A percentile compares a stretch with the other conserved stretches of the same genome.
Evolutionary conservation across 2,888 invertebrate species (phyloP).

Genomic region (Protonemura montana): DNA sequence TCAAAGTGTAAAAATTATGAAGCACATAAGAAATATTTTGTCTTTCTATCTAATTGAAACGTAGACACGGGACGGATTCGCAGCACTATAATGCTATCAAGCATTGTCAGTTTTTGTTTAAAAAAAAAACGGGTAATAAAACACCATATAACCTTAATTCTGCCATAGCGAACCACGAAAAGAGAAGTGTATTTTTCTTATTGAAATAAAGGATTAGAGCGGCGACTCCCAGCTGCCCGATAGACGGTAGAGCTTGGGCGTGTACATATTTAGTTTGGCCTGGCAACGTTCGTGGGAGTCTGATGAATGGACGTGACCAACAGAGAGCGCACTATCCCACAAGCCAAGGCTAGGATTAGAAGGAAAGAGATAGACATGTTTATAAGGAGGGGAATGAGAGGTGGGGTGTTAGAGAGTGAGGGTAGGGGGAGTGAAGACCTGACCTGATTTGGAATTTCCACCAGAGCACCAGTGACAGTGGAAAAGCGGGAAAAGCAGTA

Average conservation of each 20-base stretch:
- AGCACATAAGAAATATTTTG: no score
- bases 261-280: background rate
- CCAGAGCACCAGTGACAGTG: background rate
- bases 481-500: background rate
- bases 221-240: background rate
- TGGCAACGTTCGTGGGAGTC: background rate
- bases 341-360: background rate
- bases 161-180: background rate
- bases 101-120: background rate
- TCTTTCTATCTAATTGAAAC: no score
- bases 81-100: no score
- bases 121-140: slow-evolving; percentile 12
- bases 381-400: background rate
- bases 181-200: background rate
- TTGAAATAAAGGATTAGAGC: background rate
- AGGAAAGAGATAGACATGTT: background rate
- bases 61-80: no score
- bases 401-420: no score
- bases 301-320: background rate
- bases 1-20: no score
- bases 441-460: slow-evolving; percentile 12
- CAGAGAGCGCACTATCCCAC: background rate
- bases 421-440: background rate
- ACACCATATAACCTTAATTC: background rate
- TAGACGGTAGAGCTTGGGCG: background rate